phyloP scores from a whole-genome alignment of 2,888 invertebrate species.

The Seira sanloemensis region DNA sequence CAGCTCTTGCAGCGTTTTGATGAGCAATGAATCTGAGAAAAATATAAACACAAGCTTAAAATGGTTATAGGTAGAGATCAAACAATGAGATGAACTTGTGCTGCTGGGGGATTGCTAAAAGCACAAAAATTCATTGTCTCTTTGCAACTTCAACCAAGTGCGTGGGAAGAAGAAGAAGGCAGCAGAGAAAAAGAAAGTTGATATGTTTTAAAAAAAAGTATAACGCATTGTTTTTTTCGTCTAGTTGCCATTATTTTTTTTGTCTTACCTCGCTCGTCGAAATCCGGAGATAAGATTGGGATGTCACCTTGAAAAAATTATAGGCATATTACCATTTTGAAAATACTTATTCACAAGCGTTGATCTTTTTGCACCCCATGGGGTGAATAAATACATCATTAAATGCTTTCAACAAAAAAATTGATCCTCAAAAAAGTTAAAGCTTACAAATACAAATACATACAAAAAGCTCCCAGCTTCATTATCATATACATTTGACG shows the following conservation, averaged over 20 bases:
- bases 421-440: too few relatives aligned
- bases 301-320: constrained; percentile 79
- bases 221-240: background rate
- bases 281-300: constrained; percentile 79
- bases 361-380: background rate
- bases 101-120: background rate
- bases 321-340: constrained; percentile 20
- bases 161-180: constrained; percentile 23
- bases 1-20: constrained; percentile 82
- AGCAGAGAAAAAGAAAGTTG: background rate
- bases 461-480: constrained; percentile 3
- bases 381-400: constrained; percentile 9
- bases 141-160: background rate
- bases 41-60: constrained; percentile 9
- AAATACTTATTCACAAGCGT: too few relatives aligned
- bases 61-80: constrained; percentile 13
- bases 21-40: constrained; percentile 78
- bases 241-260: too few relatives aligned
- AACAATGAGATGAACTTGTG: background rate
- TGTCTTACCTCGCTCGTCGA: constrained; percentile 79
- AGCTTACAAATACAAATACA: background rate
- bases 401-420: constrained; percentile 4
- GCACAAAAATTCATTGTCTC: background rate
- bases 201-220: background rate
- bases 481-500: background rate